phyloP scores from a whole-genome alignment of 2,797 vertebrate species.

The Tragelaphus eurycerus region DNA sequence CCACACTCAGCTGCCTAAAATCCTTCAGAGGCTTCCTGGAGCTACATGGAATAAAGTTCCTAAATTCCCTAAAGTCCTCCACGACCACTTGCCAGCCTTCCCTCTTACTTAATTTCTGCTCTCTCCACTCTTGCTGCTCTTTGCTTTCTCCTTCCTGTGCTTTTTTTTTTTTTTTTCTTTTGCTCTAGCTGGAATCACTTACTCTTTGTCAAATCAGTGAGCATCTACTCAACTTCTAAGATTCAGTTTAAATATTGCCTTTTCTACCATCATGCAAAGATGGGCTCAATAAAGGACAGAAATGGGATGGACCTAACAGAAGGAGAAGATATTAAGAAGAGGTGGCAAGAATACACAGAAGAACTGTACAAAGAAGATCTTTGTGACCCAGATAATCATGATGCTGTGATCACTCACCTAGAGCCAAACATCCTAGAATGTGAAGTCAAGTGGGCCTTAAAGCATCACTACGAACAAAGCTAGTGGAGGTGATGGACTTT shows the following conservation, averaged over 20 bases:
- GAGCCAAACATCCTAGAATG: no score
- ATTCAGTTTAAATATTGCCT: background rate
- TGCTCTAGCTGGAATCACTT: background rate
- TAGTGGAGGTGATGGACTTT: no score
- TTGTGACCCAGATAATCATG: background rate
- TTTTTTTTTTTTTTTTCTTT: background rate
- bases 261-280: background rate
- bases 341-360: background rate
- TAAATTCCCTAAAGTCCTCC: background rate
- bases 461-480: no score
- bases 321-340: background rate
- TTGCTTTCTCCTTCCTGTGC: background rate
- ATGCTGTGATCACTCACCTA: no score
- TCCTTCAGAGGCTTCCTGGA: background rate
- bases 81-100: background rate
- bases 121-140: background rate
- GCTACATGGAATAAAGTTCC: background rate
- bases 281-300: background rate
- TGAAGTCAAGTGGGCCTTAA: no score
- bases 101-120: background rate
- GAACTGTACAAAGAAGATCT: background rate
- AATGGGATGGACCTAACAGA: background rate
- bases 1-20: background rate
- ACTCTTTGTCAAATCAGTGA: background rate
- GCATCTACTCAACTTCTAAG: background rate